Conservation (phyloP, 2,888 invertebrate genomes). For the Tetragonula carbonaria region DNA sequence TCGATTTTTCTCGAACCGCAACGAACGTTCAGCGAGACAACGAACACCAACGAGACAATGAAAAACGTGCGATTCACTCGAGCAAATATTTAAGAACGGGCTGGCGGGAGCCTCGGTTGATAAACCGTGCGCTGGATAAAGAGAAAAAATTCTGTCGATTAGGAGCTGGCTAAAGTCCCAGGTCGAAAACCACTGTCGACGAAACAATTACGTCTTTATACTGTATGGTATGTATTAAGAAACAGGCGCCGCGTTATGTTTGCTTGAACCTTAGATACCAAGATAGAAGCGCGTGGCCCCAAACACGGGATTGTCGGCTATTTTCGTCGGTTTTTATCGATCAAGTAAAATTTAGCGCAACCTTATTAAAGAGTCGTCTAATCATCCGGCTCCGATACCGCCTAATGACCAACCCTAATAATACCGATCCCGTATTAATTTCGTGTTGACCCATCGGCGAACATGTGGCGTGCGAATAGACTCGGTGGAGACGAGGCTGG, state of each 20-base stretch:
- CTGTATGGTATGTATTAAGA: no score
- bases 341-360: conserved; percentile 31
- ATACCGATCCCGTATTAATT: conserved; percentile 80
- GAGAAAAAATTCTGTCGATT: conserved; percentile 12
- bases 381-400: conserved; percentile 74
- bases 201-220: conserved; percentile 17
- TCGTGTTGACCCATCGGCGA: conserved; percentile 73
- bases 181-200: not conserved
- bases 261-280: conserved; percentile 21
- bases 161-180: conserved; percentile 41
- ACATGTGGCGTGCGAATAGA: conserved; percentile 84
- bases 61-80: conserved; percentile 20
- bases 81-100: conserved; percentile 40
- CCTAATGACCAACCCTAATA: conserved; percentile 77
- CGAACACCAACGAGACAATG: not conserved
- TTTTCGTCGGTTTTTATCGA: conserved; percentile 22
- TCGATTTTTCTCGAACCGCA: not conserved
- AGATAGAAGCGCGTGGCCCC: conserved; percentile 6
- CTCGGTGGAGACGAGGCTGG: conserved; percentile 61
- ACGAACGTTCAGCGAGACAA: not conserved
- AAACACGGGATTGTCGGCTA: conserved; percentile 2
- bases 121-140: not conserved
- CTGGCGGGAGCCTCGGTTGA: conserved; percentile 28
- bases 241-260: conserved; percentile 25
- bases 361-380: conserved; percentile 72